Evolutionary conservation across 2,888 invertebrate genomes (phyloP).

Genomic region (Alloplasta piceator): DNA sequence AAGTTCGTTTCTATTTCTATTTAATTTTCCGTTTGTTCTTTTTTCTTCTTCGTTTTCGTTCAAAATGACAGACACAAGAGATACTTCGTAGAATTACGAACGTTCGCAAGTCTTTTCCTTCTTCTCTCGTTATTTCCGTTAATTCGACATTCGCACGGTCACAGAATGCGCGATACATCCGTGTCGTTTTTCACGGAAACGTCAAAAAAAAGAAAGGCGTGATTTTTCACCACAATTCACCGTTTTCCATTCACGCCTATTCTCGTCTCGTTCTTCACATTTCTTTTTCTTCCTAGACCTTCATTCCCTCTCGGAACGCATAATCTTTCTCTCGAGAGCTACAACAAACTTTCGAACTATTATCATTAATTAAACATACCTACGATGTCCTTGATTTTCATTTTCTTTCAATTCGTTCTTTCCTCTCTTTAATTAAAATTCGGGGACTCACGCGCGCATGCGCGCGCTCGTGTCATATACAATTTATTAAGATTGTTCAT

Average conservation of each 20-base stretch:
- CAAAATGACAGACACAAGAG: conserved; percentile 50
- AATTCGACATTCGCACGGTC: neutral
- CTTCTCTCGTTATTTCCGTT: conserved; percentile 9
- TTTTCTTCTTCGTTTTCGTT: conserved; percentile 7
- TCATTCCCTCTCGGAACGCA: neutral
- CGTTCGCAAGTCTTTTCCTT: conserved; percentile 76
- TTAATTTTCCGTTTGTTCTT: conserved; percentile 43
- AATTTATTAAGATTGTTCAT: conserved; percentile 78
- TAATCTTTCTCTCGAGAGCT: conserved; percentile 45
- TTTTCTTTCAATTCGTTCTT: conserved; percentile 44
- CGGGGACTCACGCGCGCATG: conserved; percentile 62
- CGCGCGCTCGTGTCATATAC: conserved; percentile 68
- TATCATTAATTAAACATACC: conserved; percentile 66
- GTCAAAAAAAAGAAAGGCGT: neutral
- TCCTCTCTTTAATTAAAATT: conserved; percentile 69
- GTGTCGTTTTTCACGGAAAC: neutral
- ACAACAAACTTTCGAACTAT: conserved; percentile 58
- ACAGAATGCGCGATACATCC: too few relatives aligned
- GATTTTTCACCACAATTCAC: conserved; percentile 4
- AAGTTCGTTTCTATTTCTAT: conserved; percentile 74
- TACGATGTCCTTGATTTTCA: conserved; percentile 66
- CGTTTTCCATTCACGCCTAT: neutral
- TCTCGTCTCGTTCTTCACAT: neutral
- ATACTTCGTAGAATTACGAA: conserved; percentile 69
- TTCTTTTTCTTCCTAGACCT: neutral